A percentile compares a stretch with the other conserved stretches of the same genome.
These are phyloP conservation scores for Azorinus chamasolen DNA, from an alignment of 2,888 invertebrate genomes.

Conservation along the genomic window DNA sequence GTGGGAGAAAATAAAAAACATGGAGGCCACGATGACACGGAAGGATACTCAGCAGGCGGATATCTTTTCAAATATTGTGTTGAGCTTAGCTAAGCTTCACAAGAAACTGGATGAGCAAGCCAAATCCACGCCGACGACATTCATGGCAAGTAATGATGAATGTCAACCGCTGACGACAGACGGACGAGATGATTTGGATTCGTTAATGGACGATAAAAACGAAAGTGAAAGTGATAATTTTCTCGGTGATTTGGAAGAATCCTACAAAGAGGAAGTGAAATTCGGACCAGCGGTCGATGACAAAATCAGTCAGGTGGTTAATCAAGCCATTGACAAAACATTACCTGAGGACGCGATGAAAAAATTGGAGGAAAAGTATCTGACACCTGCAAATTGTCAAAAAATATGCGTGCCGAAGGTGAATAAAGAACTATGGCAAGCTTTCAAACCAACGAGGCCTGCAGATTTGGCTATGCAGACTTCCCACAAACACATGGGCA, in stretches of 20 bases:
- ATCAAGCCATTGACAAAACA: background rate
- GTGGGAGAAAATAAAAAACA: slow-evolving; percentile 8
- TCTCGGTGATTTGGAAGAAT: slow-evolving; percentile 14
- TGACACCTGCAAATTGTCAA: slow-evolving; percentile 9
- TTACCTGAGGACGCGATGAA: slow-evolving; percentile 9
- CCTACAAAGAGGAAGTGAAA: slow-evolving; percentile 4
- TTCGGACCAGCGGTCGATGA: background rate
- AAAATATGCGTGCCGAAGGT: slow-evolving; percentile 10
- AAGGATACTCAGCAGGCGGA: slow-evolving; percentile 1
- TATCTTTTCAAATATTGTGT: background rate
- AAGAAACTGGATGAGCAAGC: too few species aligned
- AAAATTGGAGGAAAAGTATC: slow-evolving; percentile 1
- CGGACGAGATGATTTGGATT: background rate
- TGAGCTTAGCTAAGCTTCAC: slow-evolving; percentile 6
- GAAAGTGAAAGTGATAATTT: background rate
- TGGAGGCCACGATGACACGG: background rate
- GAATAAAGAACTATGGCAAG: slow-evolving; percentile 8
- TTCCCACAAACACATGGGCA: background rate
- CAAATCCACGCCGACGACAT: too few species aligned
- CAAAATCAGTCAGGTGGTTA: background rate
- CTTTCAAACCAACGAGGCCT: slow-evolving; percentile 1
- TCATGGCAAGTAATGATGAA: too few species aligned
- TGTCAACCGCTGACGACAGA: background rate
- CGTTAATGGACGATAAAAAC: background rate
- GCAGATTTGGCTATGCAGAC: slow-evolving; percentile 8